These are phyloP conservation scores for Callyntrura sp. DNA, from an alignment of 2,888 invertebrate genomes.

Conservation along the genomic window DNA sequence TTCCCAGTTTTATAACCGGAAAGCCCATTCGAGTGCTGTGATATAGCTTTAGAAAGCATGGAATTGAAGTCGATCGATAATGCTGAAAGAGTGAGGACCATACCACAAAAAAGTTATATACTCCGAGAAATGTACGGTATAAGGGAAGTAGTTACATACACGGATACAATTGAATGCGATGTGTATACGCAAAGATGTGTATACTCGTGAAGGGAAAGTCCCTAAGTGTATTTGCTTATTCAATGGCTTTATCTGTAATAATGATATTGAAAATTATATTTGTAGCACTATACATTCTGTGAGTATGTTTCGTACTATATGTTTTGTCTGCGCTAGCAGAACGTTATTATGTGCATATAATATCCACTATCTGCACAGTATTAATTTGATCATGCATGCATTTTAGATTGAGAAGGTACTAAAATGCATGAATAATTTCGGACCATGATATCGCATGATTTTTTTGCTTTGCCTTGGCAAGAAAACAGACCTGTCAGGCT, in stretches of 20 bases:
- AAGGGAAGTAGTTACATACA: background rate
- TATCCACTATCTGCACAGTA: conserved; percentile 22
- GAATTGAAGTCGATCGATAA: conserved; percentile 72
- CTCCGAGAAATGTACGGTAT: background rate
- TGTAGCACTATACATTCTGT: background rate
- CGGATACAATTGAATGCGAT: background rate
- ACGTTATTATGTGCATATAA: too few relatives aligned
- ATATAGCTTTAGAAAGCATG: conserved; percentile 56
- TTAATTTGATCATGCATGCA: conserved; percentile 46
- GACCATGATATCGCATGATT: conserved; percentile 27
- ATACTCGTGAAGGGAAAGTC: background rate
- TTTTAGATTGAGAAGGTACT: conserved; percentile 40
- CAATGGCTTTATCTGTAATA: conserved; percentile 21
- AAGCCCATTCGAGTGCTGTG: conserved; percentile 40
- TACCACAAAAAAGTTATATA: conserved; percentile 14
- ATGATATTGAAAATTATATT: background rate
- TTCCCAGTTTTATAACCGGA: conserved; percentile 53
- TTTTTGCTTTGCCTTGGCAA: conserved; percentile 9
- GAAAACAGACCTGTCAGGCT: background rate
- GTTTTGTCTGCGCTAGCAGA: too few relatives aligned
- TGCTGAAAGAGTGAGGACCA: conserved; percentile 58
- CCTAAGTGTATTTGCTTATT: background rate
- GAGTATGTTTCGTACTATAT: too few relatives aligned
- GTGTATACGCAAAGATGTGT: too few relatives aligned
- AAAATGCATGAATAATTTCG: conserved; percentile 60